Conservation (phyloP, 1,140 invertebrate species). For the Acromyrmex charruanus region DNA sequence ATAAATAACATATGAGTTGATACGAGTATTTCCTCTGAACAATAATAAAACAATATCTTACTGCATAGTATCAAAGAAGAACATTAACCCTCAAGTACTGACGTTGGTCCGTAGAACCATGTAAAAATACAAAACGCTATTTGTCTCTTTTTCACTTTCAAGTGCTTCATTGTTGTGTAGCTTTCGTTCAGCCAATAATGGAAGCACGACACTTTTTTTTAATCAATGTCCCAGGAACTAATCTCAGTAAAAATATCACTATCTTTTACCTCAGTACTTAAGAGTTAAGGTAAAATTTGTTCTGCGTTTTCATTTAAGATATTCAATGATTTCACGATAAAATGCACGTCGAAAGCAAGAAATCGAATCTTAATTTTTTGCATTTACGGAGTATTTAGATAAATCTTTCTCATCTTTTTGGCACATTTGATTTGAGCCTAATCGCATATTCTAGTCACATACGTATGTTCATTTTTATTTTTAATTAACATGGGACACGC, state of each 20-base stretch:
- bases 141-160: too few relatives aligned
- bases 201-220: too few relatives aligned
- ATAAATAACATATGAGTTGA: not conserved
- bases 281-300: not conserved
- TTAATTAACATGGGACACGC: not conserved
- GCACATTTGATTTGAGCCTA: constrained; percentile 16
- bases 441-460: constrained; percentile 10
- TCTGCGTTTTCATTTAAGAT: not conserved
- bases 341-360: not conserved
- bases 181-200: too few relatives aligned
- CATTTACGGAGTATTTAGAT: not conserved
- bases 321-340: constrained; percentile 8
- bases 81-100: too few relatives aligned
- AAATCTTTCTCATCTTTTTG: constrained; percentile 11
- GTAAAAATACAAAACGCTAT: too few relatives aligned
- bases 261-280: too few relatives aligned
- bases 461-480: not conserved
- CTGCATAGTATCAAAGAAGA: too few relatives aligned
- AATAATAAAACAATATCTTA: not conserved
- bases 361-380: not conserved
- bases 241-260: too few relatives aligned
- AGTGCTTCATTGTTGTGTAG: too few relatives aligned
- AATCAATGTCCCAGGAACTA: too few relatives aligned
- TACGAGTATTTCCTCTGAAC: not conserved
- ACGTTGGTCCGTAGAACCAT: too few relatives aligned